Percentiles rank a stretch among this genome's conserved stretches.
Evolutionary conservation across 2,797 vertebrate genomes (phyloP).

Genomic region (Hirundo rustica): DNA sequence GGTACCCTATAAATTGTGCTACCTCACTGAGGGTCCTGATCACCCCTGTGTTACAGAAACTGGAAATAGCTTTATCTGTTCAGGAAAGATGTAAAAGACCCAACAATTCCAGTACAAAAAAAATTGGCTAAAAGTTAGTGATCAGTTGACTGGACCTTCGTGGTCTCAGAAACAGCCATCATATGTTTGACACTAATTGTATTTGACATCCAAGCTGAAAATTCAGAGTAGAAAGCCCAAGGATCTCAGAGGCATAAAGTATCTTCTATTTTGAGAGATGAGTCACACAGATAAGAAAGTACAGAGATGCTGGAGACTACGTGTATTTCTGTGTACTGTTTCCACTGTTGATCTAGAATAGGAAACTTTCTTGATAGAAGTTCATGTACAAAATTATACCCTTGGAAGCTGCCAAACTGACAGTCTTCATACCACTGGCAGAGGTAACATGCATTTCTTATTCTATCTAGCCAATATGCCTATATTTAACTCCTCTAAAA

Average conservation of each 20-base stretch:
- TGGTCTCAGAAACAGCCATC: neutral
- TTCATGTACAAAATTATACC: slow-evolving; percentile 20
- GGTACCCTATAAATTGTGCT: neutral
- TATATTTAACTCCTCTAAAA: slow-evolving; percentile 46
- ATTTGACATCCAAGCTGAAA: neutral
- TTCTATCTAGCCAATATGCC: neutral
- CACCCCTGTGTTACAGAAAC: neutral
- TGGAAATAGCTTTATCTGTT: neutral
- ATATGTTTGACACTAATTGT: neutral
- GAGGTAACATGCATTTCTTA: slow-evolving; percentile 20
- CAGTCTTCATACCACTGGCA: slow-evolving; percentile 39
- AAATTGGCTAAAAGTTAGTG: neutral
- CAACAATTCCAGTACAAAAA: neutral
- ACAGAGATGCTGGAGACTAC: neutral
- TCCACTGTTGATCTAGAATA: slow-evolving; percentile 14
- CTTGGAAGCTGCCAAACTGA: slow-evolving; percentile 27
- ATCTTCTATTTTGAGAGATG: slow-evolving; percentile 19
- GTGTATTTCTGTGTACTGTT: slow-evolving; percentile 30
- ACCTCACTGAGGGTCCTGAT: neutral
- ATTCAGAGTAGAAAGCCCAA: neutral
- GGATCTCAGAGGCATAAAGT: neutral
- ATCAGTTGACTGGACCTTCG: neutral
- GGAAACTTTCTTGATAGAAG: slow-evolving; percentile 41
- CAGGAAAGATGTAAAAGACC: neutral
- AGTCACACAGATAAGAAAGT: slow-evolving; percentile 13